These are phyloP conservation scores for Paratrypauchen microcephalus DNA, from an alignment of 2,797 vertebrate genomes.

Conservation along the genomic window DNA sequence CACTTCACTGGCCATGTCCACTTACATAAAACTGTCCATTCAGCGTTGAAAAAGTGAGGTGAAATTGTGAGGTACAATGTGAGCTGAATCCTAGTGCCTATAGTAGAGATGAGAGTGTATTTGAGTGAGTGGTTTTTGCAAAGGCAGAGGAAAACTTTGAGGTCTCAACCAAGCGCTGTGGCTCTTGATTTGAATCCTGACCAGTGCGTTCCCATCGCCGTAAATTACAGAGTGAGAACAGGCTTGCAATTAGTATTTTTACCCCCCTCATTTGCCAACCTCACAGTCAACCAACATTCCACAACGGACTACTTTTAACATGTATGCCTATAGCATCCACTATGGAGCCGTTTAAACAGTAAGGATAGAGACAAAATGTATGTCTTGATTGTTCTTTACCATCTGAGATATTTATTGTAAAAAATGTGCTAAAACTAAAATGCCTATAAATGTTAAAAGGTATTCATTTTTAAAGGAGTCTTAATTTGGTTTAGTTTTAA, in stretches of 20 bases:
- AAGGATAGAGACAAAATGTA: neutral
- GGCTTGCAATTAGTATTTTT: conserved; percentile 63
- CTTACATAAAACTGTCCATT: conserved; percentile 69
- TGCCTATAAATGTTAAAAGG: too few relatives aligned
- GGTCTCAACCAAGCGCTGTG: conserved; percentile 57
- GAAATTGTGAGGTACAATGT: conserved; percentile 45
- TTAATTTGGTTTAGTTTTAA: too few relatives aligned
- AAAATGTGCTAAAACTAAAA: too few relatives aligned
- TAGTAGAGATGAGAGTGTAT: conserved; percentile 19
- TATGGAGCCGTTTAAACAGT: conserved; percentile 13
- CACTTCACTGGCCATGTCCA: conserved; percentile 69
- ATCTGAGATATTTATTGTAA: too few relatives aligned
- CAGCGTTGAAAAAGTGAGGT: conserved; percentile 41
- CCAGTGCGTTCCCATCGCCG: conserved; percentile 51
- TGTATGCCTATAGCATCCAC: conserved; percentile 23
- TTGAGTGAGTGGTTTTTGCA: conserved; percentile 52
- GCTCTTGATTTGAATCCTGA: conserved; percentile 50
- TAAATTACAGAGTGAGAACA: conserved; percentile 70
- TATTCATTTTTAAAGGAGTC: too few relatives aligned
- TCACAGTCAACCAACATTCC: conserved; percentile 51
- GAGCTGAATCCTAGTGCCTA: conserved; percentile 44
- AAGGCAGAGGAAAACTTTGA: conserved; percentile 60
- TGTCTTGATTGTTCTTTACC: neutral
- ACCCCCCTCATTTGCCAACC: conserved; percentile 56
- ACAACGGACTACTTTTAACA: conserved; percentile 40